Evolutionary conservation across 2,888 invertebrate genomes (phyloP).

Genomic region (Auanema sp.): DNA sequence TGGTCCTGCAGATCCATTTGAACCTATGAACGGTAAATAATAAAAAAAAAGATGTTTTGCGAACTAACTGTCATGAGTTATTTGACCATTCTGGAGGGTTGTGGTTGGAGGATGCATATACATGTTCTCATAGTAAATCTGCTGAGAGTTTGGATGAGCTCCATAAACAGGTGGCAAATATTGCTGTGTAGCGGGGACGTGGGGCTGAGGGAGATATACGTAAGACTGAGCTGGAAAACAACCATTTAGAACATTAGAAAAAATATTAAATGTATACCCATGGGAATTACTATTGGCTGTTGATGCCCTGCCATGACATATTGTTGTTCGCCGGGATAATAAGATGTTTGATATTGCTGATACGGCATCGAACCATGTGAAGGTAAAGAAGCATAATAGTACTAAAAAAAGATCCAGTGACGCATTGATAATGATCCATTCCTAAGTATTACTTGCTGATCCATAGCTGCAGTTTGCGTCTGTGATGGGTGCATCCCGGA

Average conservation of each 20-base stretch:
- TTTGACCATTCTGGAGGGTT: neutral
- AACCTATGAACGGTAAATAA: neutral
- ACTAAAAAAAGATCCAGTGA: neutral
- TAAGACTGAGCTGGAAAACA: slow-evolving; percentile 7
- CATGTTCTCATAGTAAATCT: no score
- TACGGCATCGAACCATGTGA: neutral
- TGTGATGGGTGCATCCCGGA: no score
- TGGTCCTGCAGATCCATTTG: neutral
- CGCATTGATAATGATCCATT: no score
- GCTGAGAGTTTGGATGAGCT: no score
- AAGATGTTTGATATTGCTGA: neutral
- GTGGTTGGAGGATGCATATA: slow-evolving; percentile 1
- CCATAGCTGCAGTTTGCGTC: no score
- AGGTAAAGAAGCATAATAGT: slow-evolving; percentile 5
- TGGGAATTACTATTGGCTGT: slow-evolving; percentile 3
- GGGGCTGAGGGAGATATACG: neutral
- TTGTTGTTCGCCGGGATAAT: slow-evolving; percentile 6
- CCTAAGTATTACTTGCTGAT: no score
- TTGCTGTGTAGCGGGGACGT: neutral
- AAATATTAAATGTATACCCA: neutral
- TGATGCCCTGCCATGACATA: slow-evolving; percentile 3
- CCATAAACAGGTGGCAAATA: no score
- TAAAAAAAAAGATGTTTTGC: no score
- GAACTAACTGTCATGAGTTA: no score
- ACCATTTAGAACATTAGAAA: neutral